Evolutionary conservation across 2,797 vertebrate species (phyloP).

Genomic region (Anguilla megastoma): DNA sequence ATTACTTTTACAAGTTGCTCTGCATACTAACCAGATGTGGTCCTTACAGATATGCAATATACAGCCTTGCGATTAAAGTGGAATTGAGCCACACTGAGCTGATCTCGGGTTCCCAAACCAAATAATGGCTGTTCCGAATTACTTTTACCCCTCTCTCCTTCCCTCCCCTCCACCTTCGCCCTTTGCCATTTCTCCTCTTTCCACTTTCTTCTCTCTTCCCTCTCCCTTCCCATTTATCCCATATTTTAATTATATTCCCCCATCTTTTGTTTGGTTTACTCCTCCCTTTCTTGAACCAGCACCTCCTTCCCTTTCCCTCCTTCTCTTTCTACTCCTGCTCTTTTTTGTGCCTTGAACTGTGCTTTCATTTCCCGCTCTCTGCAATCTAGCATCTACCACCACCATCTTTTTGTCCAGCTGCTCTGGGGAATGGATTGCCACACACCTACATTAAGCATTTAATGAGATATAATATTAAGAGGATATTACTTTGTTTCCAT

Average conservation of each 20-base stretch:
- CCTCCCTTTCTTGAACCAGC: background rate
- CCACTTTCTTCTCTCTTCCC: background rate
- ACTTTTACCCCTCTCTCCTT: background rate
- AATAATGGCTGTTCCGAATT: conserved; percentile 25
- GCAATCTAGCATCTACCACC: background rate
- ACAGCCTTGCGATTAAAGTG: background rate
- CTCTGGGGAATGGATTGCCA: conserved; percentile 35
- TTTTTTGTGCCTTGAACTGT: background rate
- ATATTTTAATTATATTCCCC: background rate
- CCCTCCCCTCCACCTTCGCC: background rate
- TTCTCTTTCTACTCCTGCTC: background rate
- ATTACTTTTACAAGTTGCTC: conserved; percentile 29
- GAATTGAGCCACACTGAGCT: background rate
- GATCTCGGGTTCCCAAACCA: background rate
- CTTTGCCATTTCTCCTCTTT: background rate
- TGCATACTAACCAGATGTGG: conserved; percentile 42
- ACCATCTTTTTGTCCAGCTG: background rate
- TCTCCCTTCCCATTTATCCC: background rate
- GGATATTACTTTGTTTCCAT: conserved; percentile 48
- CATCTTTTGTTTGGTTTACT: background rate
- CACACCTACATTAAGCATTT: conserved; percentile 42
- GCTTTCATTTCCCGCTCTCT: background rate
- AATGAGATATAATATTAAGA: conserved; percentile 50
- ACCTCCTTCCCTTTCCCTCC: background rate
- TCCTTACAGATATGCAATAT: background rate